These are phyloP conservation scores for Stenolophus ochropezus DNA, from an alignment of 2,888 invertebrate species.

Conservation along the genomic window DNA sequence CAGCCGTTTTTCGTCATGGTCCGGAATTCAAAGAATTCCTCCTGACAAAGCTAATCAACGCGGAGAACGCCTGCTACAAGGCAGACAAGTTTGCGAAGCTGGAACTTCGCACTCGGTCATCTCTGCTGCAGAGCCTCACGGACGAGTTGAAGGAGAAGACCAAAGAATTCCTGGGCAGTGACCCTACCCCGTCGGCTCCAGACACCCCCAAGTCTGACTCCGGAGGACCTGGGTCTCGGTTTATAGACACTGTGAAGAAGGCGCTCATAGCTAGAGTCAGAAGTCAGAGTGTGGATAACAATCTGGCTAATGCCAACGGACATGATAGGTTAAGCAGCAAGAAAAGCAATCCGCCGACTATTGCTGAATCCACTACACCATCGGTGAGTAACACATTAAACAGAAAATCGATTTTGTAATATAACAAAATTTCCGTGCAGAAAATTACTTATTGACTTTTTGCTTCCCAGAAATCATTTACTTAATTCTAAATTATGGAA, in stretches of 20 bases:
- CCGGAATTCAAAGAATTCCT: conserved; percentile 96
- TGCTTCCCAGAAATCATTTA: background rate
- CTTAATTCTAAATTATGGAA: too few relatives aligned
- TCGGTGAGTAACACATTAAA: conserved; percentile 75
- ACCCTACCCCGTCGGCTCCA: conserved; percentile 75
- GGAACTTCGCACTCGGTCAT: conserved; percentile 91
- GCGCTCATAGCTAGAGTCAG: conserved; percentile 87
- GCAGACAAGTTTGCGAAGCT: conserved; percentile 98
- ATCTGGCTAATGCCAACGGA: conserved; percentile 77
- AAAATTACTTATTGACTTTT: background rate
- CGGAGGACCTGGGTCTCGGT: conserved; percentile 83
- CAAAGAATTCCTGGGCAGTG: conserved; percentile 88
- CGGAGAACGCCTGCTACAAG: conserved; percentile 98
- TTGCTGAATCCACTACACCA: conserved; percentile 81
- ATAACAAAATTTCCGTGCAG: background rate
- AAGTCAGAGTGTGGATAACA: conserved; percentile 81
- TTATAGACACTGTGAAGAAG: conserved; percentile 93
- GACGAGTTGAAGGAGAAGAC: conserved; percentile 93
- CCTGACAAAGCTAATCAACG: conserved; percentile 97
- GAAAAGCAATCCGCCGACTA: conserved; percentile 76
- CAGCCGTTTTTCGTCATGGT: conserved; percentile 92
- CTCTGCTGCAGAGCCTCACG: conserved; percentile 90
- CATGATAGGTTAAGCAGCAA: conserved; percentile 75
- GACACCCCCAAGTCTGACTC: conserved; percentile 85
- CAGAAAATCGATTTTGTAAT: too few relatives aligned